Conservation (phyloP, 1,140 invertebrate genomes). For the Drosophila santomea region DNA sequence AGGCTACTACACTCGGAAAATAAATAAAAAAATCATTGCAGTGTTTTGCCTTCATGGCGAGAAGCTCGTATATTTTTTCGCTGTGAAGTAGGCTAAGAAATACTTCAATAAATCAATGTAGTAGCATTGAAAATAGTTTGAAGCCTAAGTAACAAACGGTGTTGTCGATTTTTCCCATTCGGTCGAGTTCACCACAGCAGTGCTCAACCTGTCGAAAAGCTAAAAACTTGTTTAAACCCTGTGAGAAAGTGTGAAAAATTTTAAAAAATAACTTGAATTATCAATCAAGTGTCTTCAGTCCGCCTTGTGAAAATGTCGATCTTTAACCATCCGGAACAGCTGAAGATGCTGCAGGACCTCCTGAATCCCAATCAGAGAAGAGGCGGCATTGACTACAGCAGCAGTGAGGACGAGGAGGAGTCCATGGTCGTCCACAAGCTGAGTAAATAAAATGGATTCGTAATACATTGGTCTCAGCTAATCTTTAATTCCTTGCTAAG, state of each 20-base stretch:
- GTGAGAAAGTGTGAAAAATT: neutral
- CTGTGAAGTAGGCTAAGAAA: slow-evolving; percentile 5
- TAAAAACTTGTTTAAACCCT: neutral
- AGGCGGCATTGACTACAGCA: slow-evolving; percentile 51
- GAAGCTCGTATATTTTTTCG: neutral
- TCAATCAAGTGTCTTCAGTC: neutral
- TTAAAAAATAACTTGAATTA: neutral
- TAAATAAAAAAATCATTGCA: too few species aligned
- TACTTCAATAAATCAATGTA: slow-evolving; percentile 5
- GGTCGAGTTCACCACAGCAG: slow-evolving; percentile 8
- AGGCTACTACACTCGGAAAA: slow-evolving; percentile 3
- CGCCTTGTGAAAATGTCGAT: slow-evolving; percentile 57
- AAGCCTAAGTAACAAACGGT: neutral
- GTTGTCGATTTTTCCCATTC: slow-evolving; percentile 24
- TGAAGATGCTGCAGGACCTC: slow-evolving; percentile 60
- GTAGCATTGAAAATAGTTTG: slow-evolving; percentile 38
- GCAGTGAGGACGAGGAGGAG: slow-evolving; percentile 70
- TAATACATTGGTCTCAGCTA: neutral
- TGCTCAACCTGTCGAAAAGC: slow-evolving; percentile 1
- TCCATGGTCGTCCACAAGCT: slow-evolving; percentile 38
- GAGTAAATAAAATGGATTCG: slow-evolving; percentile 51
- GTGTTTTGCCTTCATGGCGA: neutral
- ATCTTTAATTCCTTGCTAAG: slow-evolving; percentile 6
- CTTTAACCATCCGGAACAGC: slow-evolving; percentile 74
- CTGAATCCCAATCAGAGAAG: slow-evolving; percentile 51